Conservation (phyloP, 2,797 vertebrate genomes). For the Parambassis ranga region DNA sequence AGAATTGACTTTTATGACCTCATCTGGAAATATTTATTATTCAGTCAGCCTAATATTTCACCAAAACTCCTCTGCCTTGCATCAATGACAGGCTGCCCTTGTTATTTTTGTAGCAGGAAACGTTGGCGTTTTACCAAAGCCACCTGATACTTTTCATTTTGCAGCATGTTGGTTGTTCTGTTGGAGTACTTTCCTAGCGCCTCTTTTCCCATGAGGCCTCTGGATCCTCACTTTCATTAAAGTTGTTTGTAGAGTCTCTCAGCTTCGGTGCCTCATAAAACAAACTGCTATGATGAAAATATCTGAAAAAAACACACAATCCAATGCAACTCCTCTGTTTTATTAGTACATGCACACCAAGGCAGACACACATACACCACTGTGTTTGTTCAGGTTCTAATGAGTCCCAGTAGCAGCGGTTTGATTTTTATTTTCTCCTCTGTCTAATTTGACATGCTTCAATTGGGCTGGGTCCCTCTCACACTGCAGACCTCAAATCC, state of each 20-base stretch:
- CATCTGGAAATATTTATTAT: constrained; percentile 25
- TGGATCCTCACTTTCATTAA: constrained; percentile 73
- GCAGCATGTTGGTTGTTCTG: constrained; percentile 47
- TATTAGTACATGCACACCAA: constrained; percentile 52
- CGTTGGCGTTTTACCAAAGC: constrained; percentile 54
- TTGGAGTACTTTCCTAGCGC: constrained; percentile 34
- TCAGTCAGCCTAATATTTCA: not conserved
- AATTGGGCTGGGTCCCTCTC: constrained; percentile 69
- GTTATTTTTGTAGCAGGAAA: constrained; percentile 22
- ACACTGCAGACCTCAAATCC: constrained; percentile 71
- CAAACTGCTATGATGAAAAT: constrained; percentile 84
- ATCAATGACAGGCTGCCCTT: constrained; percentile 17
- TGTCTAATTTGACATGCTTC: constrained; percentile 82
- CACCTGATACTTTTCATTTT: constrained; percentile 59
- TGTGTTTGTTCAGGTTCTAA: constrained; percentile 75
- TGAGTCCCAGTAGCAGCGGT: constrained; percentile 78
- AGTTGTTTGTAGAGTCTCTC: constrained; percentile 70
- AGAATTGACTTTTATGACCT: constrained; percentile 4
- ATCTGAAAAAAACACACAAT: constrained; percentile 78
- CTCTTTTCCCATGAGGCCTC: constrained; percentile 51
- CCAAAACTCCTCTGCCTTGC: constrained; percentile 3
- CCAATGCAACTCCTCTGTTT: constrained; percentile 41
- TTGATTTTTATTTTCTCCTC: constrained; percentile 43
- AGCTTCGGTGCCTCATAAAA: constrained; percentile 77
- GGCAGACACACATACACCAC: constrained; percentile 46